A percentile compares a stretch with the other conserved stretches of the same genome.
Conservation (phyloP, 2,113 vertebrate genomes). For the Psittacara wagleri region DNA sequence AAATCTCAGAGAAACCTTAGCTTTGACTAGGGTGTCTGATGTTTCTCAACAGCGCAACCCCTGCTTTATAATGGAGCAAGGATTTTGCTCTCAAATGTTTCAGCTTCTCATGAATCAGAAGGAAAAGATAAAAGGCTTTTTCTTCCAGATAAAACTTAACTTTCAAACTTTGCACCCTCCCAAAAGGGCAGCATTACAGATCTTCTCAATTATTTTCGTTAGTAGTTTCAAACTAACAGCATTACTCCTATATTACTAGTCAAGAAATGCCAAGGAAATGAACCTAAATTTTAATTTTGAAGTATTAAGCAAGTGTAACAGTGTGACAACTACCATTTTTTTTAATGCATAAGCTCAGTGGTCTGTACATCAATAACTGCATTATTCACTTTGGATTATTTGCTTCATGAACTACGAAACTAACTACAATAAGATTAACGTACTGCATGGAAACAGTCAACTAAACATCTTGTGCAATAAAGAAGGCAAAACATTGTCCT, state of each 20-base stretch:
- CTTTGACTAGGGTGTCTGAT: background rate
- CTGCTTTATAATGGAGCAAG: background rate
- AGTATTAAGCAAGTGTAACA: background rate
- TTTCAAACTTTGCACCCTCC: background rate
- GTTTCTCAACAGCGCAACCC: background rate
- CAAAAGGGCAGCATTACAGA: background rate
- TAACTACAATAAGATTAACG: background rate
- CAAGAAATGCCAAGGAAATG: background rate
- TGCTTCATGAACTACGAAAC: background rate
- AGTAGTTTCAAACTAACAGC: background rate
- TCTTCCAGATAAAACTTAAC: background rate
- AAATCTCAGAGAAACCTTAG: background rate
- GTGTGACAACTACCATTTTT: background rate
- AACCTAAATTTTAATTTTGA: background rate
- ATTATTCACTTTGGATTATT: background rate
- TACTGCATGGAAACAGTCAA: background rate
- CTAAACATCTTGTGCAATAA: background rate
- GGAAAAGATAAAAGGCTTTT: background rate
- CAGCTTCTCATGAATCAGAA: background rate
- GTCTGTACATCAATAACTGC: background rate
- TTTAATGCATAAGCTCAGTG: background rate
- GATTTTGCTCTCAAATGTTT: background rate
- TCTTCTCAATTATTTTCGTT: background rate
- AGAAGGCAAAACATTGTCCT: background rate
- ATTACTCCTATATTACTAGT: background rate